A percentile compares a stretch with the other conserved stretches of the same genome.
Conservation (phyloP, 2,113 vertebrate species). For the Chionodraco myersi region DNA sequence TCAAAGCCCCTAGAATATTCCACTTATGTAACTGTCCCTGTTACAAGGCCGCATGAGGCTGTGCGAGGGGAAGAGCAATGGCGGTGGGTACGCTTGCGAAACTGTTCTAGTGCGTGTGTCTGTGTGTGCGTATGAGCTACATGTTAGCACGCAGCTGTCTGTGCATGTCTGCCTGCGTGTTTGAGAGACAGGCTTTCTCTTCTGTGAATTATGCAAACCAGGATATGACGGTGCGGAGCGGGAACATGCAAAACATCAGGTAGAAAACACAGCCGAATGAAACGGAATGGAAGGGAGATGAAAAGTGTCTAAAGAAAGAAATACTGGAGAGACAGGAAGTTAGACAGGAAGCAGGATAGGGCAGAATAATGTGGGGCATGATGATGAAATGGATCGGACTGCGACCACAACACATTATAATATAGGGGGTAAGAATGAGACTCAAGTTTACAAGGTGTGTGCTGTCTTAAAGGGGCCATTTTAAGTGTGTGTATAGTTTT, state of each 20-base stretch:
- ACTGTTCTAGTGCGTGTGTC: constrained; percentile 1
- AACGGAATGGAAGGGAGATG: constrained; percentile 18
- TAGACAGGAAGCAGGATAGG: too few relatives aligned
- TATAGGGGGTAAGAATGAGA: too few relatives aligned
- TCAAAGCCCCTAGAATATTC: constrained; percentile 74
- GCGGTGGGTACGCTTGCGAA: constrained; percentile 37
- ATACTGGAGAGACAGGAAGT: too few relatives aligned
- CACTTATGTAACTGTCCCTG: constrained; percentile 80
- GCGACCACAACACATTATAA: too few relatives aligned
- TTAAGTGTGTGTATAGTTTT: too few relatives aligned
- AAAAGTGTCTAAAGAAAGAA: not conserved
- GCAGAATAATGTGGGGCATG: too few relatives aligned
- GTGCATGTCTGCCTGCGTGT: constrained; percentile 32
- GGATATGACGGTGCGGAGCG: constrained; percentile 39
- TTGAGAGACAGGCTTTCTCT: constrained; percentile 53
- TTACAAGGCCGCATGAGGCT: constrained; percentile 58
- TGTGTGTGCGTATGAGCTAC: constrained; percentile 17
- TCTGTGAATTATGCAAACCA: constrained; percentile 79
- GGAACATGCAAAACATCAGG: constrained; percentile 56
- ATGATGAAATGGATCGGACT: too few relatives aligned
- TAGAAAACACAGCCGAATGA: constrained; percentile 45
- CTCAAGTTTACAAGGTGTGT: too few relatives aligned
- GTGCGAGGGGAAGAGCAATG: constrained; percentile 58
- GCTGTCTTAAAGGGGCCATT: too few relatives aligned
- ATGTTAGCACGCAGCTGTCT: constrained; percentile 41